phyloP scores from a whole-genome alignment of 2,888 invertebrate species.

The Norana najaformis region DNA sequence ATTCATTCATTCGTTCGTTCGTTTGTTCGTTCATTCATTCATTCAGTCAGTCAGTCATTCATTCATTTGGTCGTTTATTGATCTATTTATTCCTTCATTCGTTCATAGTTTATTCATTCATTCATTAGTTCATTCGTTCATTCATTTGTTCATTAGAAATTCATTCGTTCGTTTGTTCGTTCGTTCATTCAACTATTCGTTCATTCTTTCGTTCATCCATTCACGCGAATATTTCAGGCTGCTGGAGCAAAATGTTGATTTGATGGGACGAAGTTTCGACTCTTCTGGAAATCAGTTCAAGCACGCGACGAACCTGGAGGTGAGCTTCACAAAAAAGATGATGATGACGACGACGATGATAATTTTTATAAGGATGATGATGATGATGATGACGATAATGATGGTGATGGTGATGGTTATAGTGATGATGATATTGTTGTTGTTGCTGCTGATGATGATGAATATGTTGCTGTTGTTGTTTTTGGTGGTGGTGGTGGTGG shows the following conservation, averaged over 20 bases:
- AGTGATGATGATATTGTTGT: not conserved
- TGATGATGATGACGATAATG: not conserved
- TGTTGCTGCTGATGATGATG: no score
- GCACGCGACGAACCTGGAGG: no score
- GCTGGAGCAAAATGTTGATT: constrained; percentile 1
- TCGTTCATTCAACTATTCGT: not conserved
- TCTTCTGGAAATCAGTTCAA: not conserved
- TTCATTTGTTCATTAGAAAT: not conserved
- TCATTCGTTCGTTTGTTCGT: not conserved
- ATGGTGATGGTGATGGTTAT: constrained; percentile 23
- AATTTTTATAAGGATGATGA: not conserved
- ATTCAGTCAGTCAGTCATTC: not conserved
- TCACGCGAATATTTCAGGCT: not conserved
- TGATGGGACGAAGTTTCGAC: not conserved
- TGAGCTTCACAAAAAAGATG: not conserved
- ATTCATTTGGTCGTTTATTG: not conserved
- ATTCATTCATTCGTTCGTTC: not conserved
- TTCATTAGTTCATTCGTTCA: not conserved
- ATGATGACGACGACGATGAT: not conserved
- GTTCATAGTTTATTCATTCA: not conserved
- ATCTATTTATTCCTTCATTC: not conserved
- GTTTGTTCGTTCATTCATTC: not conserved
- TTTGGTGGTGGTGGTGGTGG: constrained; percentile 22
- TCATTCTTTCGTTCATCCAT: not conserved
- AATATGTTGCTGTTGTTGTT: not conserved